Conservation (phyloP, 2,888 invertebrate species). For the Tiphia femorata region DNA sequence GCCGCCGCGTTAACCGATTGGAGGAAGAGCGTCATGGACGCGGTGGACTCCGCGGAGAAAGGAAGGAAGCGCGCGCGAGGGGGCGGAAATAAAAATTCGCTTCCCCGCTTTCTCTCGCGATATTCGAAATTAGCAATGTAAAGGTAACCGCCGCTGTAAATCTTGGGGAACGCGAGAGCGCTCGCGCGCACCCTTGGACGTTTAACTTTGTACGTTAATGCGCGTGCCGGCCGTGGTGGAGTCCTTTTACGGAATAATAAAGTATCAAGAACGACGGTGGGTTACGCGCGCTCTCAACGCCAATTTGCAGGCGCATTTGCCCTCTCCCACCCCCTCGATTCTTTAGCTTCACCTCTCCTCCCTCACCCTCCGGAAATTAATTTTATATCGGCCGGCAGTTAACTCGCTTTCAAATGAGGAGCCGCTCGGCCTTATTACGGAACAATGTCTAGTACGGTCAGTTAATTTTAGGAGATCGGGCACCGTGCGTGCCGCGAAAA, state of each 20-base stretch:
- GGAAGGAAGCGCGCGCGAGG: too few species aligned
- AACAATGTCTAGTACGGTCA: conserved; percentile 45
- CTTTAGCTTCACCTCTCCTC: neutral
- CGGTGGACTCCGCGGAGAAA: too few species aligned
- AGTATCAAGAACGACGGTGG: conserved; percentile 3
- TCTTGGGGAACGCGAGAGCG: too few species aligned
- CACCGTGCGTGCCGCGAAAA: conserved; percentile 15
- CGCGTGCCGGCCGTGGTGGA: neutral
- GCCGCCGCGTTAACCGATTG: neutral
- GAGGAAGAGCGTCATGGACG: too few species aligned
- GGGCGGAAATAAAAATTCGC: too few species aligned
- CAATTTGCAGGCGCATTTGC: conserved; percentile 12
- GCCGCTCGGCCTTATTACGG: conserved; percentile 36
- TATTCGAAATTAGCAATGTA: too few species aligned
- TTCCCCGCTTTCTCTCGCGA: too few species aligned
- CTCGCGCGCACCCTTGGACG: too few species aligned
- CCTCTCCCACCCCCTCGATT: neutral
- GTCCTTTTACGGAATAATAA: conserved; percentile 3
- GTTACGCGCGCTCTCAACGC: conserved; percentile 13
- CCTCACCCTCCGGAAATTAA: conserved; percentile 17
- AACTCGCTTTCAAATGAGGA: conserved; percentile 15
- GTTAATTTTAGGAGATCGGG: conserved; percentile 51
- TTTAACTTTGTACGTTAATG: neutral
- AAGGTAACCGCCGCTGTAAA: too few species aligned
- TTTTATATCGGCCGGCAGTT: conserved; percentile 33